Percentiles rank a stretch among this genome's conserved stretches.
Conservation (phyloP, 1,140 invertebrate genomes). For the Lepidurus packardi region DNA sequence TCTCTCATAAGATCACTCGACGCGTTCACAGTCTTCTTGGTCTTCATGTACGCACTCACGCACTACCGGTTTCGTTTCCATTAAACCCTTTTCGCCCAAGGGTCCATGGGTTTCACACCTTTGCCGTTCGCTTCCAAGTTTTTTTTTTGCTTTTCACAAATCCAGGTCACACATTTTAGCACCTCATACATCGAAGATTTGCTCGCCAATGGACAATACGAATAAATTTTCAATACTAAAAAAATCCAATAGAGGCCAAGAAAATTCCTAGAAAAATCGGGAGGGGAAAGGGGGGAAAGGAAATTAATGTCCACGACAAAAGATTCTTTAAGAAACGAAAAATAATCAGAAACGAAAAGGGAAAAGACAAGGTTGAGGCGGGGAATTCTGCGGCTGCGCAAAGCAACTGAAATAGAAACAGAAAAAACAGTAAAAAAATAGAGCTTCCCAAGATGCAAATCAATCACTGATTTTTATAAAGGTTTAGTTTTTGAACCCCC, state of each 20-base stretch:
- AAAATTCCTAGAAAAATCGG: neutral
- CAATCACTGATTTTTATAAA: conserved; percentile 2
- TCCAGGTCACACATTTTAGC: conserved; percentile 19
- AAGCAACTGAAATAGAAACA: neutral
- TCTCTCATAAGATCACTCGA: conserved; percentile 14
- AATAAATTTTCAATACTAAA: neutral
- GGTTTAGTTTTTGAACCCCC: neutral
- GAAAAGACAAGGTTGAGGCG: neutral
- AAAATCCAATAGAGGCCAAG: neutral
- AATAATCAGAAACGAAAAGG: neutral
- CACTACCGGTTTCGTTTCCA: conserved; percentile 12
- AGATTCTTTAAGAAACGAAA: too few species aligned
- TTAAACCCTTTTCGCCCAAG: conserved; percentile 3
- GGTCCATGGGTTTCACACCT: conserved; percentile 17
- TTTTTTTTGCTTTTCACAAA: neutral
- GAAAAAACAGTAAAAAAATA: conserved; percentile 1
- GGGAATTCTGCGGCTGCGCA: neutral
- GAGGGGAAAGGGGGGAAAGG: neutral
- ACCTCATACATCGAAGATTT: conserved; percentile 15
- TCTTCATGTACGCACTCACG: conserved; percentile 18
- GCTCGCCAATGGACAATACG: conserved; percentile 3
- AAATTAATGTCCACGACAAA: neutral
- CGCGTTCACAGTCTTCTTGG: conserved; percentile 20
- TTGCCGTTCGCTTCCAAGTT: neutral
- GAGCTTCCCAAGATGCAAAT: conserved; percentile 12